These are phyloP conservation scores for Anguilla pacifica DNA, from an alignment of 2,797 vertebrate species.

Conservation along the genomic window DNA sequence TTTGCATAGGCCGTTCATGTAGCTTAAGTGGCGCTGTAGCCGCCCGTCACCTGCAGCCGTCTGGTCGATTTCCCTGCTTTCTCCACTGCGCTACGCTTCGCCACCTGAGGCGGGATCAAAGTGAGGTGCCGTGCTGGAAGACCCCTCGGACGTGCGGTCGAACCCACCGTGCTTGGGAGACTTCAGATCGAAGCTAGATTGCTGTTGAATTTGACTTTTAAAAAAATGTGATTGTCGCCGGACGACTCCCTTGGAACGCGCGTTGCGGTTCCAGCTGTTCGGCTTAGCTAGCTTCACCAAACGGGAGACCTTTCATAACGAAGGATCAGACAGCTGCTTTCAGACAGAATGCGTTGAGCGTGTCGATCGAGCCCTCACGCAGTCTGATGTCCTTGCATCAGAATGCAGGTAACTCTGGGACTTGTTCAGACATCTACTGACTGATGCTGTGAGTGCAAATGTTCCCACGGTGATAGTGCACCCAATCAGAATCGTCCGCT, in stretches of 20 bases:
- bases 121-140: background rate
- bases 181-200: background rate
- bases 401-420: background rate
- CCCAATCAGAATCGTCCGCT: background rate
- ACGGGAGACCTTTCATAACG: background rate
- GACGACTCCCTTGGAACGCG: background rate
- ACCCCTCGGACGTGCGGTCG: background rate
- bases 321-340: background rate
- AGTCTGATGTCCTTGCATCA: background rate
- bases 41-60: background rate
- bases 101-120: background rate
- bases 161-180: background rate
- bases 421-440: background rate
- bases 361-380: background rate
- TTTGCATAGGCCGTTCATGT: background rate
- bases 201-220: background rate
- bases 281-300: background rate
- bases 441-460: background rate
- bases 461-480: background rate
- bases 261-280: background rate
- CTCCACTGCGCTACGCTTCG: background rate
- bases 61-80: background rate
- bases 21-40: background rate
- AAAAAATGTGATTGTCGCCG: background rate
- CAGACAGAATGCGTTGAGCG: background rate